Evolutionary conservation across 1,140 invertebrate species (phyloP).

Genomic region (Leptinotarsa undecemlineata): DNA sequence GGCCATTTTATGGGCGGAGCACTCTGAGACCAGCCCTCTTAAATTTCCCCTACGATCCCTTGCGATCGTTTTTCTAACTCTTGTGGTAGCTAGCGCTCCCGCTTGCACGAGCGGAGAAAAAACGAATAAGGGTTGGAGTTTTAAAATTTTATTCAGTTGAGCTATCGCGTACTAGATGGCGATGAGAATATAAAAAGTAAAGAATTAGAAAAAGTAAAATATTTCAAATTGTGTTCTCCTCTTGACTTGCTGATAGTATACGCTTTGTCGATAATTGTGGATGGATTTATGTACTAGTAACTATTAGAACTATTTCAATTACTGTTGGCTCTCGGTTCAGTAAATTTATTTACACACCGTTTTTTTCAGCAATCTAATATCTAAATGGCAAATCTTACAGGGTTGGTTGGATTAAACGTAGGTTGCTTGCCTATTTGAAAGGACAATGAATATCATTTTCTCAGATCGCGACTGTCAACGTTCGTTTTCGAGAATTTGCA

Average conservation of each 20-base stretch:
- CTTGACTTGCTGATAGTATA: neutral
- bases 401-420: too few species aligned
- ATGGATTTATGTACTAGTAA: neutral
- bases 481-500: too few species aligned
- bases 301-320: too few species aligned
- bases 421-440: too few species aligned
- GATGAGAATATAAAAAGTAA: slow-evolving; percentile 27
- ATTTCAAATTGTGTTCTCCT: neutral
- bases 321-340: too few species aligned
- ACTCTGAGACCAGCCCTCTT: slow-evolving; percentile 16
- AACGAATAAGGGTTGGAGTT: slow-evolving; percentile 40
- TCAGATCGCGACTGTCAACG: too few species aligned
- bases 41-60: slow-evolving; percentile 27
- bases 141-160: slow-evolving; percentile 38
- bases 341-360: too few species aligned
- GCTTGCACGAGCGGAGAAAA: slow-evolving; percentile 41
- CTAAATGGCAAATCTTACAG: too few species aligned
- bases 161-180: slow-evolving; percentile 43
- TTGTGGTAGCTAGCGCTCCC: slow-evolving; percentile 46
- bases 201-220: slow-evolving; percentile 10
- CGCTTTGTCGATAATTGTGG: neutral
- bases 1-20: slow-evolving; percentile 53
- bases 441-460: too few species aligned
- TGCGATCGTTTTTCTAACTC: slow-evolving; percentile 40
- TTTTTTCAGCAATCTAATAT: too few species aligned